Evolutionary conservation across 2,113 vertebrate species (phyloP).

Genomic region (Irena cyanogastra): DNA sequence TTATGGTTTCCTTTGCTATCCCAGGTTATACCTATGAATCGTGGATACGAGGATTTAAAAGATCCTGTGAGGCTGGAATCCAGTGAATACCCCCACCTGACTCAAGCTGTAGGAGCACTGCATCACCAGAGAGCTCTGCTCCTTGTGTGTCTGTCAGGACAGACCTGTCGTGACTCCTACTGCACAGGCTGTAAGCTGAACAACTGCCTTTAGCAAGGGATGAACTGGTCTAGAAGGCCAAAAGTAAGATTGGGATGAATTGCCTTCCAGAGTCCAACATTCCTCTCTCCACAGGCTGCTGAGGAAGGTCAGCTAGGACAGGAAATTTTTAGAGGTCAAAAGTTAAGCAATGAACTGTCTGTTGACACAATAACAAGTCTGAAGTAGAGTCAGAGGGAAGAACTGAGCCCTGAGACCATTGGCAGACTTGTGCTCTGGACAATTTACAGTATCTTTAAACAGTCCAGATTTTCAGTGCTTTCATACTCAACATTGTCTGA

Average conservation of each 20-base stretch:
- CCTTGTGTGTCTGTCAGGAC: background rate
- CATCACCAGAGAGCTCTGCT: background rate
- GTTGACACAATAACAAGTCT: background rate
- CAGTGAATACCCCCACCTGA: background rate
- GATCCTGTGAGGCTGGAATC: background rate
- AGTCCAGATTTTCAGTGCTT: background rate
- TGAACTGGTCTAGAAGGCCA: background rate
- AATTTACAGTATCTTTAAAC: background rate
- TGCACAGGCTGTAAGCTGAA: background rate
- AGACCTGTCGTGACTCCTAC: background rate
- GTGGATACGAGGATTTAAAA: background rate
- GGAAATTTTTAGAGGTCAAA: background rate
- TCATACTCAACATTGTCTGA: background rate
- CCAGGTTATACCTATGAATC: background rate
- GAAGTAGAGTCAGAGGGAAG: background rate
- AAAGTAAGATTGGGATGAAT: background rate
- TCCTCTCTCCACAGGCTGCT: background rate
- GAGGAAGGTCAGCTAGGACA: background rate
- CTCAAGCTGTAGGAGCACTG: rapidly evolving
- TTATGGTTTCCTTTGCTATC: background rate
- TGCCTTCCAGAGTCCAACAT: background rate
- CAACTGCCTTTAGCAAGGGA: background rate
- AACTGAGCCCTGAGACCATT: background rate
- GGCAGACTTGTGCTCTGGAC: background rate
- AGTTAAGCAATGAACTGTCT: background rate